Evolutionary conservation across 2,113 vertebrate genomes (phyloP), one percentile per base, ranked within the genome.

Genomic region (Rhegmatorhina hoffmannsi): DNA sequence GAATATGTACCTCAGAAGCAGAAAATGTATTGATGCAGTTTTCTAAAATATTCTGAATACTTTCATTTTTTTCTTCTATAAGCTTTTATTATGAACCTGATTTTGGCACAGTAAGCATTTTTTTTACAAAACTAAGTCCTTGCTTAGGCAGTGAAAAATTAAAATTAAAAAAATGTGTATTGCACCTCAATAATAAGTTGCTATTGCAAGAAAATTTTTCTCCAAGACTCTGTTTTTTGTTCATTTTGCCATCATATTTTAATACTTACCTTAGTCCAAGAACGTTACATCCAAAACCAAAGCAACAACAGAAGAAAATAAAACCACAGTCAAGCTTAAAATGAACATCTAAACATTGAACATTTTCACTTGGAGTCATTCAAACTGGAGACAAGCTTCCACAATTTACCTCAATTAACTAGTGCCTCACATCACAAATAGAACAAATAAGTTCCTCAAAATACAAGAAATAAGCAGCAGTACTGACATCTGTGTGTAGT

Each of bases 11-110:
- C 76, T 69, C 52, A 16, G 76, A 92, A 86, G 79, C 36, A 87
- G 29, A 88, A 94, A 93, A 90, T 79, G 20, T 56, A 89, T 75
- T 90, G 56, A 70, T 44, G 50, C 47, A 1, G 3, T 74, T 93
- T 86, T 84, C 46, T 84, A 64, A 95, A 95, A 87, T 92, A 92
- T 87, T 82, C 88, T 50, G 17, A 59, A 88, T 72, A 58, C 24
- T 26, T 68, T 50, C 4, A 34, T 94, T 75, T 81, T 94, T 81
- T 78, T 29, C 29, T 64, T 31, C 24, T 36, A 14, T 29, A 85
- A 72, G 68, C 46, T 72, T 85, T 77, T 78, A 90, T 60, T 86
- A 67, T 1, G 2, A 90, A 59, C 21, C 53, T 95, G 47, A 80
- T 52, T 70, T 44, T 63, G 21, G 20, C 15, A 84, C 1, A 36